These are phyloP conservation scores for Aix galericulata DNA, from an alignment of 2,113 vertebrate genomes.

Conservation along the genomic window DNA sequence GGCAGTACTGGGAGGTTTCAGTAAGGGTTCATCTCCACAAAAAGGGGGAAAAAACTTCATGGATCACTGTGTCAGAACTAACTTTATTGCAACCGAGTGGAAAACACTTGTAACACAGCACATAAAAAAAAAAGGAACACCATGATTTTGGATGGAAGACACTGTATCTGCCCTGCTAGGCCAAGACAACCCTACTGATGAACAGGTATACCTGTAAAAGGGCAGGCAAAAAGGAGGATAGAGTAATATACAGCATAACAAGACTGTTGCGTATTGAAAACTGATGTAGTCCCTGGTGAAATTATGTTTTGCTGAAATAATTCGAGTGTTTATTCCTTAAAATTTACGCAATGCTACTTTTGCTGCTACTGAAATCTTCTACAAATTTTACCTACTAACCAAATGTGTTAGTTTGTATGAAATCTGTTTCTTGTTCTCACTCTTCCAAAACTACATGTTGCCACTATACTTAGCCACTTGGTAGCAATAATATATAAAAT, in stretches of 20 bases:
- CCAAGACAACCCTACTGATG: not conserved
- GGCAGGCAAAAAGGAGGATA: not conserved
- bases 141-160: not conserved
- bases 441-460: not conserved
- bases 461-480: not conserved
- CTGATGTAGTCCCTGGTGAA: not conserved
- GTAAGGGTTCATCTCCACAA: not conserved
- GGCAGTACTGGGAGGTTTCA: not conserved
- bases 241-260: not conserved
- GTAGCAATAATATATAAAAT: not conserved
- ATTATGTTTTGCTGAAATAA: not conserved
- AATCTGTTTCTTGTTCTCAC: not conserved
- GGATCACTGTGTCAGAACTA: not conserved
- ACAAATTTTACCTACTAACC: not conserved
- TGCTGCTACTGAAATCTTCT: too few relatives aligned
- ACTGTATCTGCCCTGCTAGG: not conserved
- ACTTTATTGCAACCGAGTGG: not conserved
- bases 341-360: too few relatives aligned
- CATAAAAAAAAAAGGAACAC: not conserved
- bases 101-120: not conserved
- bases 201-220: not conserved
- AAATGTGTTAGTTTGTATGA: not conserved
- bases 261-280: not conserved
- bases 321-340: not conserved
- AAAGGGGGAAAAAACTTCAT: not conserved